phyloP scores from a whole-genome alignment of 2,113 vertebrate species.

The Vimba vimba region DNA sequence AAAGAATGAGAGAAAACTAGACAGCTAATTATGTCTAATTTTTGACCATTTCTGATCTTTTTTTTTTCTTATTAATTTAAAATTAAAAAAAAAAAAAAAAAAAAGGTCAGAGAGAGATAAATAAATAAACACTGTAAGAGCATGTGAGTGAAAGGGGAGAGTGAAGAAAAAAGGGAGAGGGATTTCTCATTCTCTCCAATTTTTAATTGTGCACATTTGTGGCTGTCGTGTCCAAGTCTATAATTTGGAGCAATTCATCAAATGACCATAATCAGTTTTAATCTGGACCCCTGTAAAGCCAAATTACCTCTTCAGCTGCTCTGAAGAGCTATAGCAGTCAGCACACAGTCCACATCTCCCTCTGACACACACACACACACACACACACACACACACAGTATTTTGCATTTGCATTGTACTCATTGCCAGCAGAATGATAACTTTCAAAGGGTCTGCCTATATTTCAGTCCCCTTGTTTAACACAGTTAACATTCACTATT shows the following conservation, averaged over 20 bases:
- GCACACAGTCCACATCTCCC: slow-evolving; percentile 4
- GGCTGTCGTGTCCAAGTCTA: slow-evolving; percentile 64
- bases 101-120: not conserved
- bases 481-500: not conserved
- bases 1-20: not conserved
- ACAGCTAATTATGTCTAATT: not conserved
- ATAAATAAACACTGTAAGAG: not conserved
- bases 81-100: no score
- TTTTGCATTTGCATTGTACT: not conserved
- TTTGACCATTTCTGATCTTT: no score
- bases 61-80: no score
- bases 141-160: not conserved
- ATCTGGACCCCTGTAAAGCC: slow-evolving; percentile 71
- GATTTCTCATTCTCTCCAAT: slow-evolving; percentile 36
- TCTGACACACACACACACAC: not conserved
- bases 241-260: slow-evolving; percentile 74
- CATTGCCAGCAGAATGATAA: not conserved
- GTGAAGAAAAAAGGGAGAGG: not conserved
- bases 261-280: slow-evolving; percentile 75
- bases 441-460: not conserved
- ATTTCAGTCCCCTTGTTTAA: not conserved
- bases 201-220: slow-evolving; percentile 59
- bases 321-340: slow-evolving; percentile 32
- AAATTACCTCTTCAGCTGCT: slow-evolving; percentile 68
- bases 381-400: not conserved